Evolutionary conservation across 2,797 vertebrate genomes (phyloP), one percentile per base, ranked within the genome.

Genomic region (Sebastes wilsoni): DNA sequence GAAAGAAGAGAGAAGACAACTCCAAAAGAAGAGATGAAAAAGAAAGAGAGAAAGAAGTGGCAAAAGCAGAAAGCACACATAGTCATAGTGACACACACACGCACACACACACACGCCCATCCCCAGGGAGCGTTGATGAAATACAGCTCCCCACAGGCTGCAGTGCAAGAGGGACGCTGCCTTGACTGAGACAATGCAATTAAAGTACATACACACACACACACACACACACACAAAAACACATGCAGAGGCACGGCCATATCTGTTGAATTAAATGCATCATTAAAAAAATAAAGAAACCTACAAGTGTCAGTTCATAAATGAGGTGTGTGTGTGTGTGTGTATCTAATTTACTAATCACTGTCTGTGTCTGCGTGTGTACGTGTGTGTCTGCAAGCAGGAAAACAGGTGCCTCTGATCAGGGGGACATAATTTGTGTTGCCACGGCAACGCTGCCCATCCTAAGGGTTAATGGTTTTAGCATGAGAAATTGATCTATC

Each of bases 401-500:
- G 58, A 75, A 88, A 90, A 90, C 91, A 88, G 89, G 88, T 87
- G 80, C 85, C 56, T 87, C 79, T 20, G 72, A 87, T 87, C 78
- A 83, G 74, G 88, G 88, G 84, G 80, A 91, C 77, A 64, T 85
- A 18, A 83, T 82, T 73, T 10, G 8, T 2, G 91, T 95, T 90
- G 88, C 93, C 86, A 71, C 66, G 86, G 91, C 68, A 89, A 94
- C 92, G 1, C 83, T 28, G 72, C 77, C 85, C 87, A 71, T 89
- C 83, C 86, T 18, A 30, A 54, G 80, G 86, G 88, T 90, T 89
- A 89, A 91, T 91, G 88, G 86, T 87, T 89, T 88, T 77, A 77
- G 84, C 70, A 73, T 90, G 88, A 92, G 87, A 81, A 93, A 94
- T 91, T 88, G 93, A 93, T 91, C 88, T 66, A 73, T 87, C 83